Percentiles rank a stretch among this genome's conserved stretches.
These are phyloP conservation scores for Rostratula benghalensis DNA, from an alignment of 2,113 vertebrate species.

Conservation along the genomic window DNA sequence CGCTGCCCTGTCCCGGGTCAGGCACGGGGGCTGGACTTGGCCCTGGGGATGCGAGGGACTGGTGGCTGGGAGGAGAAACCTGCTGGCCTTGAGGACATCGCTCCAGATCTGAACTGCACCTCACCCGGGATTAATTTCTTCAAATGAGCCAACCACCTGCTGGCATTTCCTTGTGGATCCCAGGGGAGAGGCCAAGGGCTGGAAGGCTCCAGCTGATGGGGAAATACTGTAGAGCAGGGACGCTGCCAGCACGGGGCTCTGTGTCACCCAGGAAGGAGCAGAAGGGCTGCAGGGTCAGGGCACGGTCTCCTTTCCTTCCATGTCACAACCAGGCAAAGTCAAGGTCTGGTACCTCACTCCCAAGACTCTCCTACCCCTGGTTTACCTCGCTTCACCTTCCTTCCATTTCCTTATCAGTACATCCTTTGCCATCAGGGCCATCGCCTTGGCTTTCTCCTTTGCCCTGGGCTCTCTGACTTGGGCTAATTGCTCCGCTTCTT, in stretches of 20 bases:
- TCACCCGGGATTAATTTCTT: neutral
- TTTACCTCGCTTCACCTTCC: neutral
- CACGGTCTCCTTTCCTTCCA: fast-evolving
- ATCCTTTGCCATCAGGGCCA: neutral
- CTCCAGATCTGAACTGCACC: neutral
- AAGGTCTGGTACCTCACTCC: neutral
- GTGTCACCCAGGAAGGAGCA: neutral
- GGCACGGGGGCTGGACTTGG: neutral
- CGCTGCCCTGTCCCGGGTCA: too few relatives aligned
- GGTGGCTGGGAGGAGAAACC: fast-evolving
- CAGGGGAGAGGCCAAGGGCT: neutral
- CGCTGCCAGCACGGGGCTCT: fast-evolving
- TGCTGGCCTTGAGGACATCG: fast-evolving
- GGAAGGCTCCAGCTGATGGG: neutral
- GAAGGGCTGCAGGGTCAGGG: neutral
- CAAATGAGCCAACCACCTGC: fast-evolving
- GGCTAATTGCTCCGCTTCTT: neutral
- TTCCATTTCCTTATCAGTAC: neutral
- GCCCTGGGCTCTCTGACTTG: neutral
- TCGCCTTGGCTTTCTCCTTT: neutral
- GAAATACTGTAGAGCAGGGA: fast-evolving
- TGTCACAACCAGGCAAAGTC: neutral
- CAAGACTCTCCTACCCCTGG: neutral
- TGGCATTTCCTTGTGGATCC: fast-evolving
- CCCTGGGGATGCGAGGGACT: neutral